Evolutionary conservation across 1,140 invertebrate species (phyloP).

Genomic region (Trichogramma pretiosum): DNA sequence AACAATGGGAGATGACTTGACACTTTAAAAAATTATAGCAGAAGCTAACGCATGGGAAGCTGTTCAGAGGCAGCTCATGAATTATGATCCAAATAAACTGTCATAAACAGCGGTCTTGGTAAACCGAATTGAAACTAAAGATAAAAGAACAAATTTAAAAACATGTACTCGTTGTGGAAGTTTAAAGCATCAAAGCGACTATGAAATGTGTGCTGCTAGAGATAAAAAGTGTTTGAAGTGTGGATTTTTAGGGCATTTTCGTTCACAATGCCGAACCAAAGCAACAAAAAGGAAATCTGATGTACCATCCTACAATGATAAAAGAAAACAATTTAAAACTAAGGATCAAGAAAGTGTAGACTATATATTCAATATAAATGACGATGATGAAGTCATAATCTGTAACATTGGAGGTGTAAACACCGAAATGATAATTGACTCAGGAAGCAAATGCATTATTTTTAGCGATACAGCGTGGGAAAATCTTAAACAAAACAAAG

Average conservation of each 20-base stretch:
- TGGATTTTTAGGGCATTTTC: conserved; percentile 7
- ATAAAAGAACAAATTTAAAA: neutral
- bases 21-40: conserved; percentile 2
- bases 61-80: neutral
- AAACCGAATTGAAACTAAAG: neutral
- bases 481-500: conserved; percentile 1
- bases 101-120: neutral
- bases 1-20: conserved; percentile 17
- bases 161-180: conserved; percentile 1
- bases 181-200: neutral
- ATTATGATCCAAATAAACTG: neutral
- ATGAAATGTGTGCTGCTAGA: neutral
- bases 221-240: conserved; percentile 4
- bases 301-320: neutral
- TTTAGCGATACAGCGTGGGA: conserved; percentile 6
- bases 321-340: neutral
- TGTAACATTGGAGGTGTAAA: conserved; percentile 7
- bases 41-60: conserved; percentile 1
- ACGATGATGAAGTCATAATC: neutral
- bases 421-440: conserved; percentile 14
- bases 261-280: neutral
- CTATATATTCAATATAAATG: neutral
- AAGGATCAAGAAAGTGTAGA: neutral
- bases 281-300: neutral
- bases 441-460: conserved; percentile 13